Percentiles rank a stretch among this genome's conserved stretches.
Conservation (phyloP, 2,888 invertebrate species). For the Anoncus sp. region DNA sequence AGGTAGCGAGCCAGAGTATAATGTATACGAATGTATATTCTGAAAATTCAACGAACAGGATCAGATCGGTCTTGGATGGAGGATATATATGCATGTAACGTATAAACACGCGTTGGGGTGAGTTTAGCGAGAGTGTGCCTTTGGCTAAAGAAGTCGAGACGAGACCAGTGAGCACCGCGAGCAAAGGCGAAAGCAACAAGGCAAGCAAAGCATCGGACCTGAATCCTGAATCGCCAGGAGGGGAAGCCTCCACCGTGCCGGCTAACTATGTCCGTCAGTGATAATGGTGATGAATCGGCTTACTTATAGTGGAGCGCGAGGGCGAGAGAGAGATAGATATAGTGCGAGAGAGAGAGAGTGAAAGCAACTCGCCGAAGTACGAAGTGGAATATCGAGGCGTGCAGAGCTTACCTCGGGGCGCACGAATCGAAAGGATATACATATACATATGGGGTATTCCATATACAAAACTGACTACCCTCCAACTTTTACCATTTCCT, state of each 20-base stretch:
- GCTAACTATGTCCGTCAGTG: conserved; percentile 76
- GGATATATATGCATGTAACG: conserved; percentile 15
- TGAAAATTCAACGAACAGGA: conserved; percentile 45
- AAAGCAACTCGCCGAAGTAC: conserved; percentile 41
- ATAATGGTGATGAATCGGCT: conserved; percentile 80
- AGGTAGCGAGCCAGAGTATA: not conserved
- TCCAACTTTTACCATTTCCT: conserved; percentile 2
- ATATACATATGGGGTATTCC: conserved; percentile 17
- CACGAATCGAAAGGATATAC: conserved; percentile 34
- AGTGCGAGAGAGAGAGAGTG: conserved; percentile 48
- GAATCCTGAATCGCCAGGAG: conserved; percentile 60
- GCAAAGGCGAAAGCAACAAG: conserved; percentile 21
- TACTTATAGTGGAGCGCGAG: conserved; percentile 65
- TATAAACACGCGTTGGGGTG: conserved; percentile 14
- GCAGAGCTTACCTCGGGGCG: conserved; percentile 55
- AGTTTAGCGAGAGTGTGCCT: conserved; percentile 32
- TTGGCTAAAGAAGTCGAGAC: conserved; percentile 44
- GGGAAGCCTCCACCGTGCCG: conserved; percentile 71
- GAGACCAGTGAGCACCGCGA: conserved; percentile 43
- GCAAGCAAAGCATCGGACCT: conserved; percentile 38
- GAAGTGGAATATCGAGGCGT: conserved; percentile 60
- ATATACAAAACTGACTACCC: conserved; percentile 1
- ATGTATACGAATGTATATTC: not conserved
- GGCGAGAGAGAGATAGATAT: conserved; percentile 32
- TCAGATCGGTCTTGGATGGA: conserved; percentile 39